Conservation (phyloP, 2,888 invertebrate species). For the Arrhopalites spinosus region DNA sequence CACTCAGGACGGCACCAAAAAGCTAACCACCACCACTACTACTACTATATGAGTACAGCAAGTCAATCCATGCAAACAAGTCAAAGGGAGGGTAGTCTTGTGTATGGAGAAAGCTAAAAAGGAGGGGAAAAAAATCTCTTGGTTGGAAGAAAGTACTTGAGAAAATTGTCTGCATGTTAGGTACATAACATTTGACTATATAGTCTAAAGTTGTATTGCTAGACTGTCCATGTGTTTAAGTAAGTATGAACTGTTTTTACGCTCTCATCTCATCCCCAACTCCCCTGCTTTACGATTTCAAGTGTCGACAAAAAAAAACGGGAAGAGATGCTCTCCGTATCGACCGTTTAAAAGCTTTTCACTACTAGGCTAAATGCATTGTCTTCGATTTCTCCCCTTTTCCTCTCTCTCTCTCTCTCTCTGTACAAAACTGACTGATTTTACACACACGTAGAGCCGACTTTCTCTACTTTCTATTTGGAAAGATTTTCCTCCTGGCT, state of each 20-base stretch:
- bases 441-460: neutral
- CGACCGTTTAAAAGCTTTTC: conserved; percentile 27
- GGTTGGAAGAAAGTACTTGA: conserved; percentile 8
- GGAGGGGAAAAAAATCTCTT: neutral
- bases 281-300: conserved; percentile 9
- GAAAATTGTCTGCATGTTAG: conserved; percentile 2
- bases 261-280: neutral
- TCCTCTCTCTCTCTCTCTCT: neutral
- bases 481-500: neutral
- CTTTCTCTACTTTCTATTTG: neutral
- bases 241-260: neutral
- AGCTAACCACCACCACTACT: no score
- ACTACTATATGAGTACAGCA: neutral
- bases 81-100: neutral
- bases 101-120: neutral
- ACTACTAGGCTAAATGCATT: conserved; percentile 22
- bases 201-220: neutral
- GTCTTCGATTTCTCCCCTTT: conserved; percentile 6
- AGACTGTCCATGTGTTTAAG: neutral
- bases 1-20: no score
- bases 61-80: neutral
- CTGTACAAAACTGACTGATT: neutral
- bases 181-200: neutral
- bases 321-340: conserved; percentile 11
- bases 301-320: conserved; percentile 4